Evolutionary conservation across 2,888 invertebrate species (phyloP).

Genomic region (Entomobrya multifasciata): DNA sequence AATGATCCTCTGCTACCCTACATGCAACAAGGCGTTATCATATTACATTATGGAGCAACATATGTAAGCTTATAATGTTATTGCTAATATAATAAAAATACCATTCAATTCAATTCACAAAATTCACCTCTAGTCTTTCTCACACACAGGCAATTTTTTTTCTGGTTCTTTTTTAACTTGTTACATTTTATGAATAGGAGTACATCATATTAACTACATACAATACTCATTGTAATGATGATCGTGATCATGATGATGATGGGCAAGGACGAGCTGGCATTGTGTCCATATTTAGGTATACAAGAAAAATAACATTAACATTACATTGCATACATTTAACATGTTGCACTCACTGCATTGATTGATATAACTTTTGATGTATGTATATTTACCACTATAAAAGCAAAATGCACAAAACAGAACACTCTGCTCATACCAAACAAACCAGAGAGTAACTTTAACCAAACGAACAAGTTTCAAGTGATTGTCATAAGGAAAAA

Average conservation of each 20-base stretch:
- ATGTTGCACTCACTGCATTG: neutral
- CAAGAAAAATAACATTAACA: constrained; percentile 12
- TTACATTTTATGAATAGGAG: constrained; percentile 32
- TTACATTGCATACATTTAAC: neutral
- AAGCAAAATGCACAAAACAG: neutral
- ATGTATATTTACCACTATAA: neutral
- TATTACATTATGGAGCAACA: too few species aligned
- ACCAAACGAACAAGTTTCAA: neutral
- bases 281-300: constrained; percentile 27
- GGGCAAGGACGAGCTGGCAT: constrained; percentile 39
- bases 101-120: constrained; percentile 28
- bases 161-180: neutral
- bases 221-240: neutral
- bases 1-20: too few species aligned
- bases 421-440: too few species aligned
- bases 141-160: neutral
- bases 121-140: neutral
- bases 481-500: constrained; percentile 35
- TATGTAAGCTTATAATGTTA: neutral
- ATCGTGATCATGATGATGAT: too few species aligned
- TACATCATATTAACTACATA: neutral
- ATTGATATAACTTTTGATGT: constrained; percentile 1
- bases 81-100: constrained; percentile 28
- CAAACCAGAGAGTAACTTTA: too few species aligned
- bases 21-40: too few species aligned